Conservation (phyloP, 2,113 vertebrate species). For the mouse (Mus musculus) region DNA sequence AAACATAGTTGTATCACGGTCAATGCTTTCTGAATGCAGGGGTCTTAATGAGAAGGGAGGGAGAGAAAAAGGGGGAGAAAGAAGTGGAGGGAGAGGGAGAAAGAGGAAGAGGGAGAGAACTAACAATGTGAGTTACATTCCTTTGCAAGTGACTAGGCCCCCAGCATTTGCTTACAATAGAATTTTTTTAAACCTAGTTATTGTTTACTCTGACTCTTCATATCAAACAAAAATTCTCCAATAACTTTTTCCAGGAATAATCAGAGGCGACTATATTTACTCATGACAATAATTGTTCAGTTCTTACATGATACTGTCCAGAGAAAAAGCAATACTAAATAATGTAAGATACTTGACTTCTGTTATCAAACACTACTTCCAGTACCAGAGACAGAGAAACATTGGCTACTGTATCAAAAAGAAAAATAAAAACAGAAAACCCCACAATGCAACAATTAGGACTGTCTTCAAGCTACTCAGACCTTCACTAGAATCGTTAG, state of each 20-base stretch:
- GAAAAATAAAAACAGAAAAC: slow-evolving; percentile 11
- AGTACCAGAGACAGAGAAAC: neutral
- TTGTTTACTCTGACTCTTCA: neutral
- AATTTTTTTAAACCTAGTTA: neutral
- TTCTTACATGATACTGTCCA: neutral
- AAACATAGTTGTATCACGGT: neutral
- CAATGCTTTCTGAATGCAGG: neutral
- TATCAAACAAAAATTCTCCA: neutral
- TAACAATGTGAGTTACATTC: neutral
- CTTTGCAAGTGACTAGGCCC: neutral
- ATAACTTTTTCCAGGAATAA: neutral
- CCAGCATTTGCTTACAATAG: neutral
- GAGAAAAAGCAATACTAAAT: neutral
- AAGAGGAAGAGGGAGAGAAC: neutral
- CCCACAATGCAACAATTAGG: neutral
- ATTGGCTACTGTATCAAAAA: neutral
- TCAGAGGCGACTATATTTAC: neutral
- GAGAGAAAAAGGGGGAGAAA: neutral
- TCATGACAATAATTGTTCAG: neutral
- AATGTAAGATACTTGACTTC: neutral
- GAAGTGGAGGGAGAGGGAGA: neutral
- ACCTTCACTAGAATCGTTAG: neutral
- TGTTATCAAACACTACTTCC: slow-evolving; percentile 2
- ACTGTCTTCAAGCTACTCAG: neutral
- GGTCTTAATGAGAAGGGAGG: no score